Evolutionary conservation across 1,140 invertebrate genomes (phyloP), one percentile per base, ranked within the genome.

Genomic region (Trichonephila clavata): DNA sequence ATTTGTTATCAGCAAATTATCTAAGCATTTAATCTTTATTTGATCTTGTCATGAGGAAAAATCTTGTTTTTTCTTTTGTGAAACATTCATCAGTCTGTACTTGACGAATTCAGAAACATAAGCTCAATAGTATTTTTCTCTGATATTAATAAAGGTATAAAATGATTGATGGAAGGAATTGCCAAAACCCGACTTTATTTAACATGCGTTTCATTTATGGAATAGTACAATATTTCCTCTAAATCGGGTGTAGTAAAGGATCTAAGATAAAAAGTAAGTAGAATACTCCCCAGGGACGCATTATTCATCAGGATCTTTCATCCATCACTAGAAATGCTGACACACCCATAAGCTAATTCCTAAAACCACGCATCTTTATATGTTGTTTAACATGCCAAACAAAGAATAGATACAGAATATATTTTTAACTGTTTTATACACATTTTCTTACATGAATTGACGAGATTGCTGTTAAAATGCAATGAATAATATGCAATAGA

Each of bases 291-390:
- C 24, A 20, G 57, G 10, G 84, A 24, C 21, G 50, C 20, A 86
- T 86, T 24, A 63, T 57, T 63, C 24, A 63, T 86, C 24, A 21
- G 13, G 84, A 20, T 86, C 18, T 63, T 13, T 63, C 59, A 86
- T 86, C 24, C 84, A 32, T 21, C 84, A 39, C 27, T 14, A 57
- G 6, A 20, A 61, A 86, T 60, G 43, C n/a, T 86, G 83, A 61
- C 83, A 86, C 59, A 86, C 59, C 59, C 84, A 86, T 63, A 43
- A 86, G 27, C 84, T 86, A n/a, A 63, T 63, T 86, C 84, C 6
- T 32, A 4, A 63, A 63, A 60, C 84, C 59, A 61, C 60, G 59
- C 60, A 86, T 86, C 27, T 63, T 61, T 86, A 84, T 14, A 77
- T 57, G 14, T 59, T 57, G 21, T 59, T n/a, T 57, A 84, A 39